A percentile compares a stretch with the other conserved stretches of the same genome.
Conservation (phyloP, 2,113 vertebrate genomes). For the Rhynchomys soricoides region DNA sequence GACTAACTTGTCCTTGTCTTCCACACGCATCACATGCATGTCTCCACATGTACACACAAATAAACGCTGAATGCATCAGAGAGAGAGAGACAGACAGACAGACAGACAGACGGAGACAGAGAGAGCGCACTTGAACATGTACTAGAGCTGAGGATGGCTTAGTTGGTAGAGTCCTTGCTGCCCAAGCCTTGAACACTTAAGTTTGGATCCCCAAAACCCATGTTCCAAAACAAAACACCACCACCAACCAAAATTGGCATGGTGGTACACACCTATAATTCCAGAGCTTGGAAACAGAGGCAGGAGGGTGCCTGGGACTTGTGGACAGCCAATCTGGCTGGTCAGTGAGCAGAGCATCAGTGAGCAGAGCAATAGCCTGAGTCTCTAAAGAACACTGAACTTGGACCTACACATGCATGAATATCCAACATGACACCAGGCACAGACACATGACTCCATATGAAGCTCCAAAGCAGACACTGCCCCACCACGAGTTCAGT, state of each 20-base stretch:
- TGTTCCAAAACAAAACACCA: not conserved
- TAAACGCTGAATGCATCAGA: not conserved
- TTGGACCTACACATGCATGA: not conserved
- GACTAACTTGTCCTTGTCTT: not conserved
- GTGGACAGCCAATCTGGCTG: no score
- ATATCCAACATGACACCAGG: not conserved
- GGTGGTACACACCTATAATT: not conserved
- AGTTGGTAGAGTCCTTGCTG: not conserved
- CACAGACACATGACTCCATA: rapidly evolving
- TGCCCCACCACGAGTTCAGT: not conserved
- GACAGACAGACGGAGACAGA: not conserved
- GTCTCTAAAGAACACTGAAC: not conserved
- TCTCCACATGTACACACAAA: not conserved
- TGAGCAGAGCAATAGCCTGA: not conserved
- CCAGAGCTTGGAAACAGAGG: not conserved
- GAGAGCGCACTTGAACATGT: not conserved
- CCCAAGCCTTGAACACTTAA: not conserved
- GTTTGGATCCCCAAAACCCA: not conserved
- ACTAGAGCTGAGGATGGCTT: not conserved
- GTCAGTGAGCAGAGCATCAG: not conserved
- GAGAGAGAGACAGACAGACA: not conserved
- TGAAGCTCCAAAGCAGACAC: not conserved
- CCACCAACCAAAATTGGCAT: not conserved
- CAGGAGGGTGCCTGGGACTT: not conserved
- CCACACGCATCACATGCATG: not conserved